These are phyloP conservation scores for Polypterus senegalus DNA, from an alignment of 2,113 vertebrate genomes.

Conservation along the genomic window DNA sequence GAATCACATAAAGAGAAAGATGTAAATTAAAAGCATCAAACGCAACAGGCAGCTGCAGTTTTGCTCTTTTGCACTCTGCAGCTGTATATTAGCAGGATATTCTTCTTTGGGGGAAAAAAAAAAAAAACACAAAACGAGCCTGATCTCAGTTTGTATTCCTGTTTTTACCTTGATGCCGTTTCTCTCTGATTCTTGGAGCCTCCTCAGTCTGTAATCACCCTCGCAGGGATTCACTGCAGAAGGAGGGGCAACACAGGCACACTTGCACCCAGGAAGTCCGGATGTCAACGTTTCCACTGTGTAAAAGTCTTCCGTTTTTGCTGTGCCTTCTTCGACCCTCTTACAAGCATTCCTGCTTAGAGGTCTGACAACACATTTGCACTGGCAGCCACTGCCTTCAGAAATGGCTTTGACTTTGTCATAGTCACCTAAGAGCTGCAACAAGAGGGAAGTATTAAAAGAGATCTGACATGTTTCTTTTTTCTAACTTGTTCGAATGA, in stretches of 20 bases:
- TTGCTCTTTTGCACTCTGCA: too few species aligned
- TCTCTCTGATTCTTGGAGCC: constrained; percentile 64
- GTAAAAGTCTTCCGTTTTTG: constrained; percentile 65
- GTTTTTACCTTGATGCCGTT: constrained; percentile 72
- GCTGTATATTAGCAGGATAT: too few species aligned
- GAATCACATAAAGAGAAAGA: neutral
- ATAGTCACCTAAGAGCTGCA: constrained; percentile 85
- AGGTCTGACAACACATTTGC: constrained; percentile 89
- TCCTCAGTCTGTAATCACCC: constrained; percentile 74
- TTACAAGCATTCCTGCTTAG: constrained; percentile 73
- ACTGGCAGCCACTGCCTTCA: constrained; percentile 82
- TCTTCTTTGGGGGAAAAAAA: too few species aligned
- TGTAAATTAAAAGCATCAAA: neutral
- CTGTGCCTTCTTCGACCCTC: constrained; percentile 55
- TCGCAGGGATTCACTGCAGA: constrained; percentile 83
- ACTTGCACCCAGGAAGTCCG: constrained; percentile 73
- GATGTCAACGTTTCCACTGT: constrained; percentile 85
- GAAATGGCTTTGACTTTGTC: constrained; percentile 91
- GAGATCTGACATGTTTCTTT: neutral
- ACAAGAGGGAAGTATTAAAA: constrained; percentile 41
- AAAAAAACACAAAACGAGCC: too few species aligned
- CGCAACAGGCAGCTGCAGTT: too few species aligned
- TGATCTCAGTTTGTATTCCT: neutral
- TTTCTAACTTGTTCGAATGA: neutral
- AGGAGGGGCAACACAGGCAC: constrained; percentile 78